Conservation (phyloP, 2,797 vertebrate genomes). For the Girardinus metallicus region DNA sequence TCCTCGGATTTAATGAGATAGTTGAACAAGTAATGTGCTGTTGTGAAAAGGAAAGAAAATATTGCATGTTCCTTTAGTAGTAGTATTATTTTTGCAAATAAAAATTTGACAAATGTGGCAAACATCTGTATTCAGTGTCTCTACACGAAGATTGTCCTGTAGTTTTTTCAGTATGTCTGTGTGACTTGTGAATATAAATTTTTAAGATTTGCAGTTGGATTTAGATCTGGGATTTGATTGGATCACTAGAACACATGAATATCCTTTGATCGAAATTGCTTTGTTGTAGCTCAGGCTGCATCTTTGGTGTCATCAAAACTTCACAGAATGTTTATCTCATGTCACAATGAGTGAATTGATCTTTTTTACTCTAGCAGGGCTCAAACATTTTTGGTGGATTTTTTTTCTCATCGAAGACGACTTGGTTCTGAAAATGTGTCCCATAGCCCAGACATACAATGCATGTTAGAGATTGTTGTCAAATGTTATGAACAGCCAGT, state of each 20-base stretch:
- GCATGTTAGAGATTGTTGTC: conserved; percentile 9
- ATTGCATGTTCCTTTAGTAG: not conserved
- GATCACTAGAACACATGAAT: not conserved
- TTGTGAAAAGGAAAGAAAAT: not conserved
- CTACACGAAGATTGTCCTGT: not conserved
- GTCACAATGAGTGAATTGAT: not conserved
- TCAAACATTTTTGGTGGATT: not conserved
- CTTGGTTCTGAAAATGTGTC: not conserved
- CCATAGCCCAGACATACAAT: conserved; percentile 2
- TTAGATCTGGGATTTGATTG: not conserved
- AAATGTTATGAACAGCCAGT: not conserved
- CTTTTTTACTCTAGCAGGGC: not conserved
- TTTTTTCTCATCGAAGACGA: not conserved
- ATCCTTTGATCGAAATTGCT: not conserved
- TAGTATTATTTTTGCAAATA: not conserved
- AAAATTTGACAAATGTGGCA: not conserved
- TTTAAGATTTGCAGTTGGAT: not conserved
- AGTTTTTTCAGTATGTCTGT: not conserved
- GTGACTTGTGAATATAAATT: not conserved
- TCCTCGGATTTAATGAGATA: not conserved
- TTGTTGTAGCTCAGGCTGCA: not conserved
- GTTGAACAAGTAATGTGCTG: not conserved
- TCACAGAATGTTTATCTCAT: not conserved
- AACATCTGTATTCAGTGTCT: not conserved
- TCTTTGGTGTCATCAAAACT: not conserved